Conservation (phyloP, 2,888 invertebrate genomes). For the Metallyticus violacea region DNA sequence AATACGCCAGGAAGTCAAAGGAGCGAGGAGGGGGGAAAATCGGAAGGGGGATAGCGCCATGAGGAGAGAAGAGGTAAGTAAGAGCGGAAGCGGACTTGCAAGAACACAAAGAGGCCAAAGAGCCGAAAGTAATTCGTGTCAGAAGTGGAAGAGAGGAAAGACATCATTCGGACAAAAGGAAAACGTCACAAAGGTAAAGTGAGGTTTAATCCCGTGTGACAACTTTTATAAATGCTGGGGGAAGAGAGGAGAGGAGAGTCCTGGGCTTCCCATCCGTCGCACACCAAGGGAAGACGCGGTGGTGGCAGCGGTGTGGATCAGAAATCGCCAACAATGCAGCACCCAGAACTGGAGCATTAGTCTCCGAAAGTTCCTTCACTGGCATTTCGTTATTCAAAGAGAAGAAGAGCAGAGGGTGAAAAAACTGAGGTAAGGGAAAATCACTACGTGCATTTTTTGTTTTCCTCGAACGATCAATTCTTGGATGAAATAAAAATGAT, state of each 20-base stretch:
- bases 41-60: not conserved
- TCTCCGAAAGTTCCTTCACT: too few relatives aligned
- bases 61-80: not conserved
- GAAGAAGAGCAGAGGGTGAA: not conserved
- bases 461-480: not conserved
- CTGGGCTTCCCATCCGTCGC: not conserved
- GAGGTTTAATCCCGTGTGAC: conserved; percentile 19
- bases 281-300: not conserved
- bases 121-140: conserved; percentile 27
- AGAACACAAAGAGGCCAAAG: conserved; percentile 26
- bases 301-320: not conserved
- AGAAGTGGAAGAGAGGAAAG: conserved; percentile 2
- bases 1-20: not conserved
- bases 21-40: not conserved
- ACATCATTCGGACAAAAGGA: conserved; percentile 21
- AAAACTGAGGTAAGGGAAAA: not conserved
- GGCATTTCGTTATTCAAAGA: too few relatives aligned
- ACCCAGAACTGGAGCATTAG: too few relatives aligned
- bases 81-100: not conserved
- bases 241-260: not conserved
- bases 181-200: conserved; percentile 22
- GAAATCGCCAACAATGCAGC: not conserved
- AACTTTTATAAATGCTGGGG: conserved; percentile 13
- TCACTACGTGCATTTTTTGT: not conserved
- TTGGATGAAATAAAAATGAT: too few relatives aligned